Evolutionary conservation across 2,113 vertebrate species (phyloP), one percentile per base, ranked within the genome.

Genomic region (Capreolus pygargus): DNA sequence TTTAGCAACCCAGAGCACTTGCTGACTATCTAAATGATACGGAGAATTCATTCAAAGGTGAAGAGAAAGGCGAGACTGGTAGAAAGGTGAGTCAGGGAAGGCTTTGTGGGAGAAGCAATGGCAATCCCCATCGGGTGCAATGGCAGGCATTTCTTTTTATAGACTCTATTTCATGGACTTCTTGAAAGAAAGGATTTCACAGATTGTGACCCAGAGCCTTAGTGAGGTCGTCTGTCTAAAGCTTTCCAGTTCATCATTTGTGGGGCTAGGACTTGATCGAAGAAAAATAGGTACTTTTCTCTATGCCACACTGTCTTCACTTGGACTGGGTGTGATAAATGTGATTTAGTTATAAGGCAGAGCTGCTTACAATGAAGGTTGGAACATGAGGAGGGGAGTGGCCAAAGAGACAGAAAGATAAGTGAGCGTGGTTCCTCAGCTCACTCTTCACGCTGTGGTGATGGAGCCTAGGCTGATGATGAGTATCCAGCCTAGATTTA

Each of bases 151-250:
- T 97, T 92, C 25, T 78, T 90, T 96, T 74, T 92, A 27, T 15
- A 43, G 64, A 85, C 47, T 87, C 57, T 30, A 33, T 79, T 86
- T 94, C 95, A 57, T 21, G 17, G 60, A 30, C n/a, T 97, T 94
- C 54, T 91, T 70, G 78, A 96, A 95, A 96, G 50, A 86, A 39
- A 91, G n/a, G 55, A 79, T 79, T 94, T 96, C 88, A 89, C 15
- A 94, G 67, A 89, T 57, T 14, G 13, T 92, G 64, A 96, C 94
- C 60, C 8, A 85, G 27, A 81, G 27, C 47, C 57, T 86, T 76
- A 36, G 57, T 83, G 43, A 96, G 55, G 60, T 43, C n/a, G 58
- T 87, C 47, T 82, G 17, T 89, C n/a, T 82, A 50, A 84, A 76
- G 21, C 54, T 92, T 96, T 92, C 70, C 25, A 89, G 52, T 57